A percentile compares a stretch with the other conserved stretches of the same genome.
Conservation (phyloP, 2,797 vertebrate genomes). For the Euphonia xanthogaster region DNA sequence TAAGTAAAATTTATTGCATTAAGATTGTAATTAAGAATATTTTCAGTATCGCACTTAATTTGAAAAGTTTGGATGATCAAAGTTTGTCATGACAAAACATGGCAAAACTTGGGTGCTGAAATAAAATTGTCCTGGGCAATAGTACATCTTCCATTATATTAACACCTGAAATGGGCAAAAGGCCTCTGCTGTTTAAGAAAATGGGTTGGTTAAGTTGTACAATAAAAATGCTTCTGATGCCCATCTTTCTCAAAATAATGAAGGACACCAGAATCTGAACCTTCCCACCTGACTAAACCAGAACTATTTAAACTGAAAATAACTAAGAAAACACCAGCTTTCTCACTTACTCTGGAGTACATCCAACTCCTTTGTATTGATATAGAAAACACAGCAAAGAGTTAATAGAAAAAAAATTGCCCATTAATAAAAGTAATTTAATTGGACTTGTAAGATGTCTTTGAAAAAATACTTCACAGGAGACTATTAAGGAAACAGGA, state of each 20-base stretch:
- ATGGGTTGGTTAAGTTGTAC: not conserved
- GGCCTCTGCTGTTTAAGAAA: not conserved
- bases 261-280: not conserved
- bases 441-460: not conserved
- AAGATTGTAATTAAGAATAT: not conserved
- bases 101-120: not conserved
- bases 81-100: not conserved
- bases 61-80: not conserved
- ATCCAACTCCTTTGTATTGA: not conserved
- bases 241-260: not conserved
- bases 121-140: not conserved
- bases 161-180: not conserved
- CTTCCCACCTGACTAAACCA: not conserved
- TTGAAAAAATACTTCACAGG: slow-evolving; percentile 31
- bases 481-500: slow-evolving; percentile 17
- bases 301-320: not conserved
- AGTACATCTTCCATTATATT: not conserved
- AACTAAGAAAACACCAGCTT: not conserved
- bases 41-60: not conserved
- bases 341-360: not conserved
- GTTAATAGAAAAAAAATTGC: not conserved
- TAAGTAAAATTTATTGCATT: not conserved
- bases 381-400: not conserved
- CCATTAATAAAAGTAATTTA: slow-evolving; percentile 12
- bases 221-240: not conserved